Percentiles rank a stretch among this genome's conserved stretches.
phyloP scores from a whole-genome alignment of 2,888 invertebrate species.

The Bombyx huttoni region DNA sequence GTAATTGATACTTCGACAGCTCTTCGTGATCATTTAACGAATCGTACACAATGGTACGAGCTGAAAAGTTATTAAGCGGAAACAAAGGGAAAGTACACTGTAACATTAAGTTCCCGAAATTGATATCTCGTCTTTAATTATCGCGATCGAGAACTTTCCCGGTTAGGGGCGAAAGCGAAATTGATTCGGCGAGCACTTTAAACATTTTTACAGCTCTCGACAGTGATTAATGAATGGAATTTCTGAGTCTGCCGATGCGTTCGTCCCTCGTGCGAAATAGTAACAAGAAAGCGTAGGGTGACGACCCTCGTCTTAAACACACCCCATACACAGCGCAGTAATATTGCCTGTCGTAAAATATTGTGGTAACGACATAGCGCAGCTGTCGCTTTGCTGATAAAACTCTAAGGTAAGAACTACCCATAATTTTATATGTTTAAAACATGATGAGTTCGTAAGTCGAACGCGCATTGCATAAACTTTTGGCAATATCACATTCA shows the following conservation, averaged over 20 bases:
- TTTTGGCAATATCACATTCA: slow-evolving; percentile 46
- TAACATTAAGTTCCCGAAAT: slow-evolving; percentile 32
- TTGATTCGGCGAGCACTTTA: slow-evolving; percentile 62
- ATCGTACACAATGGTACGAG: background rate
- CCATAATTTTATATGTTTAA: slow-evolving; percentile 47
- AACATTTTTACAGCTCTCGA: slow-evolving; percentile 63
- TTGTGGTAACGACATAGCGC: slow-evolving; percentile 41
- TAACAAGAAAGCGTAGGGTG: slow-evolving; percentile 46
- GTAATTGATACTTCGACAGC: background rate
- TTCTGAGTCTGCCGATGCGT: slow-evolving; percentile 44
- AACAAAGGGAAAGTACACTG: slow-evolving; percentile 23
- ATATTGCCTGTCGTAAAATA: slow-evolving; percentile 50
- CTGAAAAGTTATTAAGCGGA: slow-evolving; percentile 8
- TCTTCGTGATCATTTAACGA: background rate
- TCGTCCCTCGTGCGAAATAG: slow-evolving; percentile 30
- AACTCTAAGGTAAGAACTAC: slow-evolving; percentile 27
- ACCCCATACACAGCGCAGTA: slow-evolving; percentile 33
- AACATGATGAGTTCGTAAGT: slow-evolving; percentile 50
- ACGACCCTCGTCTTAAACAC: slow-evolving; percentile 27
- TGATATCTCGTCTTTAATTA: slow-evolving; percentile 62
- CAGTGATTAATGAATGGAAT: slow-evolving; percentile 69
- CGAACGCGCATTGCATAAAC: slow-evolving; percentile 36
- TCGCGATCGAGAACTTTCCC: slow-evolving; percentile 48
- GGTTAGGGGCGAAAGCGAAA: slow-evolving; percentile 52
- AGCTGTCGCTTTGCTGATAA: slow-evolving; percentile 32